Base-by-base conservation (phyloP, 2,797 vertebrate genomes). In the Sebastiscus tertius region DNA sequence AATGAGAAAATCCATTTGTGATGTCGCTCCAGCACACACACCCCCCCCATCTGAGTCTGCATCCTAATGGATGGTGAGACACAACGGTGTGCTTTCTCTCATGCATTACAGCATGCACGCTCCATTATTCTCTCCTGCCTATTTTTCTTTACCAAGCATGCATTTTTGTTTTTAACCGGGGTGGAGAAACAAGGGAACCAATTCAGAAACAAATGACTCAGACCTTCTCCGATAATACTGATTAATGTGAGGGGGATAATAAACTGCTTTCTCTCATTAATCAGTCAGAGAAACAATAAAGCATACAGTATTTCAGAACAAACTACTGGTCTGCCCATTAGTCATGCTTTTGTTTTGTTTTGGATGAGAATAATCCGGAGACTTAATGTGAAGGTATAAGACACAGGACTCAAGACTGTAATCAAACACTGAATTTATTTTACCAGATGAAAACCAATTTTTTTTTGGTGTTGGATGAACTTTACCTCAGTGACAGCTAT, bases 1-100 rank as follows among this genome's bases (percentile, higher is more conserved):
- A 94, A 95, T 91, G 83, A 89, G 65, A 91, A 92, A 89, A 87
- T 92, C 93, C 81, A 94, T 94, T 93, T 84, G 86, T 83, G 81
- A 69, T 22, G 65, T 36, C 54, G 52, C 58, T 73, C 39, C 69
- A 70, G 34, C 24, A 7, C 1, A n/a, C 54, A 77, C 64, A 63
- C 60, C n/a, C n/a, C 36, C 52, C 29, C 60, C 75, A 75, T 69
- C 73, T 27, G 72, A 72, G 12, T 58, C 60, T 66, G 76, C 78
- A 70, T 80, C 68, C 72, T 90, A 93, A 94, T 92, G 84, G 88
- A 82, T 71, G 63, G 55, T 26, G 69, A 73, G 70, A 75, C 34
- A 66, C 56, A 64, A 81, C 33, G 2, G 54, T 61, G 61, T 54
- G 54, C 42, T 66, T 60, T 65, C 52, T 72, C 14, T 54, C 4